These are phyloP conservation scores for Helarctos malayanus DNA, from an alignment of 2,797 vertebrate species.

Conservation along the genomic window DNA sequence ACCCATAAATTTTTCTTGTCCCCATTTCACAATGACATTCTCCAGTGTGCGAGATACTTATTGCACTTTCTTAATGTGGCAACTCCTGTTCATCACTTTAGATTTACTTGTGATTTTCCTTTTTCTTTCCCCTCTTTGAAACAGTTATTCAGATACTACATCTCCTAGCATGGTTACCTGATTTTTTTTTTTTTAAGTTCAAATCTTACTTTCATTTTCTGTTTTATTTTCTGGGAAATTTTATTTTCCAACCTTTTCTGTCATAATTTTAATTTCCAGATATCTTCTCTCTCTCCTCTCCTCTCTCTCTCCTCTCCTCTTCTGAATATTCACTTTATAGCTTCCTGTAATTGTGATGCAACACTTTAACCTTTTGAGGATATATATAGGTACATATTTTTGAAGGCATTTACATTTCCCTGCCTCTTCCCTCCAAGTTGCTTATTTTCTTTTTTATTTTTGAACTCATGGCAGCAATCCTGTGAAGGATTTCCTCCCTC, in stretches of 20 bases:
- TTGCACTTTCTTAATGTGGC: not conserved
- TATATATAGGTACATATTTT: not conserved
- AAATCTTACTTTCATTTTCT: not conserved
- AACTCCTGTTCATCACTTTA: not conserved
- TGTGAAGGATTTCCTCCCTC: not conserved
- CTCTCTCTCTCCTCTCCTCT: not conserved
- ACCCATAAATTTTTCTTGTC: not conserved
- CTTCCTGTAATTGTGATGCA: slow-evolving; percentile 18
- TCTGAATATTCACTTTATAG: slow-evolving; percentile 10
- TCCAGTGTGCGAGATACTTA: not conserved
- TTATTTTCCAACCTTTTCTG: not conserved
- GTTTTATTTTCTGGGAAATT: slow-evolving; percentile 21
- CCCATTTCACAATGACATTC: not conserved
- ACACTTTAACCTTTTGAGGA: slow-evolving; percentile 13
- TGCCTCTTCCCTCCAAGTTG: slow-evolving; percentile 10
- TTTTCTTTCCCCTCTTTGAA: not conserved
- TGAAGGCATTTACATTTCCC: not conserved
- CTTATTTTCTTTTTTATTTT: slow-evolving; percentile 49
- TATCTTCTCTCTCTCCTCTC: not conserved
- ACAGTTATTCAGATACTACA: not conserved
- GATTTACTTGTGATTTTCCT: not conserved
- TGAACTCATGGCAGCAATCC: slow-evolving; percentile 22
- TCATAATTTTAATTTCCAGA: slow-evolving; percentile 33
- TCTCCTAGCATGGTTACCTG: not conserved
- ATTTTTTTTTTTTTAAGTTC: not conserved